These are phyloP conservation scores for Ammodytes dubius DNA, from an alignment of 2,113 vertebrate species.

Conservation along the genomic window DNA sequence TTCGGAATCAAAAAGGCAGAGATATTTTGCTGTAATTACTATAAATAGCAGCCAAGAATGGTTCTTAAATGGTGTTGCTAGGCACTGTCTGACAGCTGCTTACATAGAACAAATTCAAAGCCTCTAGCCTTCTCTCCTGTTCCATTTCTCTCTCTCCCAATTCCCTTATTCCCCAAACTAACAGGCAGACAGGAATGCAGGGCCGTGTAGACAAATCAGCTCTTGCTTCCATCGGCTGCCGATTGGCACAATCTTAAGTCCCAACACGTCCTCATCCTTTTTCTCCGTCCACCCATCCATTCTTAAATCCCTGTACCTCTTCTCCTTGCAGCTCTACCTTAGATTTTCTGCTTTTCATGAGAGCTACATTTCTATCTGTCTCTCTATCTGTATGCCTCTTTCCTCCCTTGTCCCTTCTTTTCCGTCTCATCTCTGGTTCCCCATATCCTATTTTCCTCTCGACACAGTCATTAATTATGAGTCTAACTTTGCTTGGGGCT, in stretches of 20 bases:
- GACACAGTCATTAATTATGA: conserved; percentile 63
- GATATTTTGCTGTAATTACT: conserved; percentile 66
- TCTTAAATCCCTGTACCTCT: conserved; percentile 19
- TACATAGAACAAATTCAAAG: conserved; percentile 70
- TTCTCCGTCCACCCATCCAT: conserved; percentile 33
- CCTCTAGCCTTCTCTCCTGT: conserved; percentile 41
- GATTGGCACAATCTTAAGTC: conserved; percentile 67
- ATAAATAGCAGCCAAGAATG: conserved; percentile 62
- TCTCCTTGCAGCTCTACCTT: conserved; percentile 30
- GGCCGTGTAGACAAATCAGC: conserved; percentile 75
- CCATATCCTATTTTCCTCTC: conserved; percentile 42
- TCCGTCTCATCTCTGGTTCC: conserved; percentile 42
- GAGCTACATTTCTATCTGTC: conserved; percentile 1
- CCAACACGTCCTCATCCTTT: conserved; percentile 52
- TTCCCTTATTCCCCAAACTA: conserved; percentile 65
- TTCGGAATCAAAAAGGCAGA: conserved; percentile 38
- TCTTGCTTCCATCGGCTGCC: conserved; percentile 55
- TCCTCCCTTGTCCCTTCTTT: conserved; percentile 4
- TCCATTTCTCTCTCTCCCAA: conserved; percentile 42
- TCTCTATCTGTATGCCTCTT: background rate
- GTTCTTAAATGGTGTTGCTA: conserved; percentile 68
- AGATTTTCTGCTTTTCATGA: conserved; percentile 25
- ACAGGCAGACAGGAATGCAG: conserved; percentile 66
- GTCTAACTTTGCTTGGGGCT: conserved; percentile 57
- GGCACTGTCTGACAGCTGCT: conserved; percentile 62